A percentile compares a stretch with the other conserved stretches of the same genome.
Evolutionary conservation across 2,797 vertebrate genomes (phyloP).

Genomic region (Menidia menidia): DNA sequence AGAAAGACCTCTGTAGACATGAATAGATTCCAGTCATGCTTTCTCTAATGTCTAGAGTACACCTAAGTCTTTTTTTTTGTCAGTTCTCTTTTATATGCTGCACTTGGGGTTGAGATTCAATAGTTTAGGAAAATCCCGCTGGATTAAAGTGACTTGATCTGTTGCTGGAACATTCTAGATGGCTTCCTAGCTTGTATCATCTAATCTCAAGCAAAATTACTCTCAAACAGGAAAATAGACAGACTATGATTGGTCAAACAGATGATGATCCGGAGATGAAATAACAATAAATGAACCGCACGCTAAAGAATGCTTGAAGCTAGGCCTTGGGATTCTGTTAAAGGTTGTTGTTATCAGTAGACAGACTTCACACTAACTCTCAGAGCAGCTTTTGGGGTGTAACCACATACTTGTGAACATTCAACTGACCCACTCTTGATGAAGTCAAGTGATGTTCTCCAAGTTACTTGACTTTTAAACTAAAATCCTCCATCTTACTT

Average conservation of each 20-base stretch:
- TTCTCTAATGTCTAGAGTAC: too few species aligned
- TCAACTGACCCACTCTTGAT: not conserved
- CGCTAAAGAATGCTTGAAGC: not conserved
- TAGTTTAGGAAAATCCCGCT: not conserved
- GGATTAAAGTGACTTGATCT: not conserved
- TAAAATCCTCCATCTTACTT: constrained; percentile 25
- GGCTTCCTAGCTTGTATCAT: not conserved
- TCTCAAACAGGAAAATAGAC: too few species aligned
- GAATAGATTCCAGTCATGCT: too few species aligned
- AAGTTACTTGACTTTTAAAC: constrained; percentile 13
- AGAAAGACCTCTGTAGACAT: too few species aligned
- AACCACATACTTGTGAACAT: not conserved
- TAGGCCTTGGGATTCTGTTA: too few species aligned
- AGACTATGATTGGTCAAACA: too few species aligned
- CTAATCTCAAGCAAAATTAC: not conserved
- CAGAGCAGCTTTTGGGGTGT: not conserved
- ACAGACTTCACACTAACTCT: not conserved
- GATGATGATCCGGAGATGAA: not conserved
- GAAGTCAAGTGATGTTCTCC: not conserved
- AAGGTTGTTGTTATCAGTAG: not conserved
- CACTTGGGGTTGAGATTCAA: not conserved
- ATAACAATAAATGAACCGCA: not conserved
- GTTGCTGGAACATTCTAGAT: not conserved
- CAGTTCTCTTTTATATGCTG: not conserved
- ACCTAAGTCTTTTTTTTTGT: too few species aligned